phyloP scores from a whole-genome alignment of 2,113 vertebrate genomes.

The Connochaetes taurinus region DNA sequence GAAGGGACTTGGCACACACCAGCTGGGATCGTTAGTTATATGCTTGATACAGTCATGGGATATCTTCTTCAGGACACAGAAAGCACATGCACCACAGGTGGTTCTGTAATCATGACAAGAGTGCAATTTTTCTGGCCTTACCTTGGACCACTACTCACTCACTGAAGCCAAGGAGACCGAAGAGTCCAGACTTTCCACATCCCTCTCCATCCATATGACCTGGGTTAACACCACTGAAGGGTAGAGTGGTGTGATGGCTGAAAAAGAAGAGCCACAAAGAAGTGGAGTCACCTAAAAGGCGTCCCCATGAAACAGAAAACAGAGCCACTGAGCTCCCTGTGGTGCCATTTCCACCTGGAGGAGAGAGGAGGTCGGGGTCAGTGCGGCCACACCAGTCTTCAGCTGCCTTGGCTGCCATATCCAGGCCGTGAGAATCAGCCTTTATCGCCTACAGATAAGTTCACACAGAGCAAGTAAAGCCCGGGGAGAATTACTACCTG shows the following conservation, averaged over 20 bases:
- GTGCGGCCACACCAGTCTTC: neutral
- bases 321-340: conserved; percentile 83
- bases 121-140: conserved; percentile 82
- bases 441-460: neutral
- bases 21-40: conserved; percentile 81
- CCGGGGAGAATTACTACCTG: neutral
- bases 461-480: neutral
- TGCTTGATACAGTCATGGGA: conserved; percentile 89
- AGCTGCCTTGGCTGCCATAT: neutral
- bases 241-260: conserved; percentile 80
- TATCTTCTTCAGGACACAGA: conserved; percentile 91
- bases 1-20: neutral
- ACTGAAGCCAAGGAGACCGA: conserved; percentile 84
- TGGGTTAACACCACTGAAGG: conserved; percentile 84
- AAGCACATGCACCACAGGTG: conserved; percentile 87
- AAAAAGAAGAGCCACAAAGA: conserved; percentile 91
- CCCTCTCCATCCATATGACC: conserved; percentile 83
- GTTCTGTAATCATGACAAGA: conserved; percentile 84
- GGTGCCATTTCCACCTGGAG: conserved; percentile 84
- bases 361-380: neutral
- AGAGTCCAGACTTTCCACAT: conserved; percentile 85
- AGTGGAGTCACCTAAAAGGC: conserved; percentile 91
- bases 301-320: conserved; percentile 93
- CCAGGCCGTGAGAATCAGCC: neutral
- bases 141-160: conserved; percentile 85